Percentiles rank a stretch among this genome's conserved stretches.
phyloP scores from a whole-genome alignment of 2,797 vertebrate genomes.

The Semaprochilodus insignis region DNA sequence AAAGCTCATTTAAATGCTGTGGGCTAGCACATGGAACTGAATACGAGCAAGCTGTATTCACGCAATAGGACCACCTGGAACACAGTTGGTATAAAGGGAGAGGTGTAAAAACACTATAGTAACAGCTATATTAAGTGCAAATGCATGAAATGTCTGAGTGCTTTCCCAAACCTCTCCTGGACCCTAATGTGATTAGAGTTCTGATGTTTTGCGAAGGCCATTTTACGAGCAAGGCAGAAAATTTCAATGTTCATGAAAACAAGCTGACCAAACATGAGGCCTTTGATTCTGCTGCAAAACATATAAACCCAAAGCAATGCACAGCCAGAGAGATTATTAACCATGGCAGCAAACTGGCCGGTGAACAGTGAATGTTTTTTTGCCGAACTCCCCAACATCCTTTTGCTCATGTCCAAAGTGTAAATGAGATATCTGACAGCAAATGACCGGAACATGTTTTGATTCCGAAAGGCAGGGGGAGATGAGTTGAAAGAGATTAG shows the following conservation, averaged over 20 bases:
- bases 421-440: background rate
- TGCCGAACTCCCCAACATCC: background rate
- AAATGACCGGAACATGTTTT: background rate
- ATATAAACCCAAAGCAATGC: constrained; percentile 14
- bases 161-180: background rate
- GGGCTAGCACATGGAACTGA: background rate
- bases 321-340: constrained; percentile 45
- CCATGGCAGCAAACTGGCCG: constrained; percentile 10
- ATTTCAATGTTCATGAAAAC: constrained; percentile 47
- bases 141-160: background rate
- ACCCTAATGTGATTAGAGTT: constrained; percentile 13
- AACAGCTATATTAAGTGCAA: constrained; percentile 35
- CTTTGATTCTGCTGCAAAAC: constrained; percentile 17
- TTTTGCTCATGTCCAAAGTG: background rate
- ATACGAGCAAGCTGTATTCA: background rate
- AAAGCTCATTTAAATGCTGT: background rate
- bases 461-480: background rate
- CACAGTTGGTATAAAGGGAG: too few relatives aligned
- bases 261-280: constrained; percentile 47
- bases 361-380: constrained; percentile 14
- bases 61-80: background rate
- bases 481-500: background rate
- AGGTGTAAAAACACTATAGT: background rate
- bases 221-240: constrained; percentile 37
- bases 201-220: constrained; percentile 20